phyloP scores from a whole-genome alignment of 53 echinoderm and acorn worm genomes.

The Arbacia lixula region DNA sequence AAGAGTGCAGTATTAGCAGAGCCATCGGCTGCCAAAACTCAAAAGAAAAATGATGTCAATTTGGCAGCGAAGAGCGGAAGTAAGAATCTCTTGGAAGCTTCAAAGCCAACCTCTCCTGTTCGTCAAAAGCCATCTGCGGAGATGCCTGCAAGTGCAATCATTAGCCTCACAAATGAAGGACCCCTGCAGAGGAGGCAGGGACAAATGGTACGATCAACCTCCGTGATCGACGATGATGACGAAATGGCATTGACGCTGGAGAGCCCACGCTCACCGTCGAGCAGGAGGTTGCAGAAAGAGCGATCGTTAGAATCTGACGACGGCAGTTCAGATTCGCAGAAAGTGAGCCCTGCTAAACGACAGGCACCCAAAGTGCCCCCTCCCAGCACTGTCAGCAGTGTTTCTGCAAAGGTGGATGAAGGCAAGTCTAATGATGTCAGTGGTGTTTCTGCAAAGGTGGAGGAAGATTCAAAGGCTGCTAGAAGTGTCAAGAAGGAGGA shows the following conservation, averaged over 20 bases:
- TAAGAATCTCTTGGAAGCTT: constrained; percentile 19
- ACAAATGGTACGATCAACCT: constrained; percentile 1
- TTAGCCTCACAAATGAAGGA: constrained; percentile 35
- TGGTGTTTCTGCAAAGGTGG: no score
- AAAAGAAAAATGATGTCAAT: no score
- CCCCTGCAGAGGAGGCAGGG: constrained; percentile 35
- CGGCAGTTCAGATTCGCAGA: neutral
- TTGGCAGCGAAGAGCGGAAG: constrained; percentile 12
- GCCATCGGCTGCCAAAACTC: constrained; percentile 16
- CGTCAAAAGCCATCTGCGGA: constrained; percentile 32
- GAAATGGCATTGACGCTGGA: constrained; percentile 21
- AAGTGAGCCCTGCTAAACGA: neutral
- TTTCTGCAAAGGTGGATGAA: neutral
- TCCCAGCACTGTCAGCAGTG: constrained; percentile 2
- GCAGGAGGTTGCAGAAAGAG: neutral
- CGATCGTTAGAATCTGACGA: neutral
- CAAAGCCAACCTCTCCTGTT: neutral
- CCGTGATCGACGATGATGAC: constrained; percentile 8
- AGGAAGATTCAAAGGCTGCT: neutral
- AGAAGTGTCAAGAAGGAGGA: neutral
- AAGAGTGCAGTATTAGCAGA: neutral
- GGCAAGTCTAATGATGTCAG: no score
- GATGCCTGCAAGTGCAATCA: constrained; percentile 53
- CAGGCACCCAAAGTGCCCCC: neutral
- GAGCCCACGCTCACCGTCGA: constrained; percentile 3